A percentile compares a stretch with the other conserved stretches of the same genome.
Conservation (phyloP, 2,113 vertebrate species). For the Poeciliopsis turrubarensis region DNA sequence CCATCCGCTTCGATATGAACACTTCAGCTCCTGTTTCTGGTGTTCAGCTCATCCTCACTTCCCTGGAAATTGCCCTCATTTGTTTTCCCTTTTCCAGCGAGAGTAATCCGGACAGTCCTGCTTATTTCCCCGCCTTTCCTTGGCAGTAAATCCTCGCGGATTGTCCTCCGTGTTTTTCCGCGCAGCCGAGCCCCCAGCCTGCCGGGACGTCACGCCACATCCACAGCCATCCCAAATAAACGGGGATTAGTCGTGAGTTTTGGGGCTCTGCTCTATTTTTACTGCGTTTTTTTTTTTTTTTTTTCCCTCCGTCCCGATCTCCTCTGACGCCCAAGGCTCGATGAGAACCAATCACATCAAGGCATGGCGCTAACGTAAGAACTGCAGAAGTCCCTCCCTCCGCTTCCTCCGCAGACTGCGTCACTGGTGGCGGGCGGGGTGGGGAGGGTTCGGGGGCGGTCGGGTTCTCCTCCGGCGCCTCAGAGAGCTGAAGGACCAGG, state of each 20-base stretch:
- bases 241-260: constrained; percentile 36
- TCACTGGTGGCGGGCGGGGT: constrained; percentile 28
- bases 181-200: not conserved
- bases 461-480: constrained; percentile 1
- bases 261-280: constrained; percentile 28
- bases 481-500: constrained; percentile 4
- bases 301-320: constrained; percentile 30
- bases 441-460: no score
- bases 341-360: constrained; percentile 49
- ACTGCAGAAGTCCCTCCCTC: constrained; percentile 33
- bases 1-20: not conserved
- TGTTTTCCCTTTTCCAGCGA: constrained; percentile 60
- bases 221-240: constrained; percentile 14
- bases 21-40: not conserved
- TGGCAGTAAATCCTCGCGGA: constrained; percentile 46
- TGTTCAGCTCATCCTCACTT: constrained; percentile 57
- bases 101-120: constrained; percentile 56
- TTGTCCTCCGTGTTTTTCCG: not conserved
- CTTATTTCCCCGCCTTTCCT: constrained; percentile 16
- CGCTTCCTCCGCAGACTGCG: constrained; percentile 55
- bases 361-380: constrained; percentile 36
- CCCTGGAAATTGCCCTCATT: constrained; percentile 23
- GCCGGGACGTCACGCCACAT: not conserved
- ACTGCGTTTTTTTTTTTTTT: not conserved
- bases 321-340: constrained; percentile 43